These are phyloP conservation scores for Thalassaphorura encarpata DNA, from an alignment of 1,140 invertebrate genomes.

Conservation along the genomic window DNA sequence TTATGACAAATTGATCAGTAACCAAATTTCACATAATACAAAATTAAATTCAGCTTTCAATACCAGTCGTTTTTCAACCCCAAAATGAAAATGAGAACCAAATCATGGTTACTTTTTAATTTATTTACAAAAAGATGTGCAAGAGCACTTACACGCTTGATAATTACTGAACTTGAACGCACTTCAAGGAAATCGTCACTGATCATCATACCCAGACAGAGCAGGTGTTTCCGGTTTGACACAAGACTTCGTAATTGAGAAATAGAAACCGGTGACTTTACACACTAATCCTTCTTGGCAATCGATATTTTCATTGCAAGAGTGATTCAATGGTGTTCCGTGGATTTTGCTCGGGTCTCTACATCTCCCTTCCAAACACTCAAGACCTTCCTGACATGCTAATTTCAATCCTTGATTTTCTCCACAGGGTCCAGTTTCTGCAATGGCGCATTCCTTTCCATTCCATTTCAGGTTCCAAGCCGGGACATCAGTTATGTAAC, in stretches of 20 bases:
- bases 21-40: no score
- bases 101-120: no score
- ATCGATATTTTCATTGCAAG: conserved; percentile 1
- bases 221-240: neutral
- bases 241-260: neutral
- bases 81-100: no score
- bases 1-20: no score
- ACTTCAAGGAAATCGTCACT: no score
- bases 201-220: neutral
- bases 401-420: neutral
- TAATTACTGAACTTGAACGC: no score
- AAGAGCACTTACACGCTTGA: no score
- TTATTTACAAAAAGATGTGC: no score
- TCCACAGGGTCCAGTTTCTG: neutral
- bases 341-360: neutral
- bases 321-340: neutral
- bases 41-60: no score
- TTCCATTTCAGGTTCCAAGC: neutral
- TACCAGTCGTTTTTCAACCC: no score
- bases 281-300: neutral
- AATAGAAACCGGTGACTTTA: neutral
- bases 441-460: neutral
- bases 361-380: neutral
- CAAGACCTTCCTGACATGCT: neutral
- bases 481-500: neutral